Conservation (phyloP, 2,888 invertebrate species). For the Drosophila maculinotata region DNA sequence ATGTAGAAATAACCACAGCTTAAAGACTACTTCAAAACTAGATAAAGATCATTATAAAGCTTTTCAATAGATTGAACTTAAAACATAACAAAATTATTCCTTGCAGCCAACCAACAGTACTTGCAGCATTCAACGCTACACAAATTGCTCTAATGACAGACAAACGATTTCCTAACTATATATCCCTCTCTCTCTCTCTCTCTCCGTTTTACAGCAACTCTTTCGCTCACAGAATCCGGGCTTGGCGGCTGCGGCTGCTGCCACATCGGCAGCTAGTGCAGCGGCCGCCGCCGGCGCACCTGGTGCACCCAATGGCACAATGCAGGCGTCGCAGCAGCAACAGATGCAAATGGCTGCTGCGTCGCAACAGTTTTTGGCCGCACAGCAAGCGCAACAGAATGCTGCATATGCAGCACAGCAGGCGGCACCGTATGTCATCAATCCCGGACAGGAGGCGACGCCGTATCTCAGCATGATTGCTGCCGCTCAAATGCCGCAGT, state of each 20-base stretch:
- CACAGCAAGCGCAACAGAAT: slow-evolving; percentile 92
- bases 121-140: slow-evolving; percentile 8
- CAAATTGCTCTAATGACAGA: no score
- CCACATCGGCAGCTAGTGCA: slow-evolving; percentile 84
- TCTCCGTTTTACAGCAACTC: slow-evolving; percentile 88
- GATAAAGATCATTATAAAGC: no score
- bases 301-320: slow-evolving; percentile 89
- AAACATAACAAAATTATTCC: no score
- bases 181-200: background rate
- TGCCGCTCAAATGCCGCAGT: slow-evolving; percentile 92
- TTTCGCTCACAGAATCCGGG: slow-evolving; percentile 94
- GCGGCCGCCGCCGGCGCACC: slow-evolving; percentile 83
- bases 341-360: slow-evolving; percentile 89
- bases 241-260: slow-evolving; percentile 87
- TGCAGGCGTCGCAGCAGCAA: slow-evolving; percentile 87
- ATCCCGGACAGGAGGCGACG: slow-evolving; percentile 90
- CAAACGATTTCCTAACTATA: background rate
- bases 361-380: slow-evolving; percentile 90
- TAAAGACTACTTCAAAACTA: no score
- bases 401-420: slow-evolving; percentile 88
- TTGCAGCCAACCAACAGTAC: slow-evolving; percentile 7
- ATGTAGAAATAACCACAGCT: no score
- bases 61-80: no score
- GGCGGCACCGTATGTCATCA: slow-evolving; percentile 93
- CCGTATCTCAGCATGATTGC: slow-evolving; percentile 94